Percentiles rank a stretch among this genome's conserved stretches.
Evolutionary conservation across 2,797 vertebrate species (phyloP).

Genomic region (Echeneis naucrates): DNA sequence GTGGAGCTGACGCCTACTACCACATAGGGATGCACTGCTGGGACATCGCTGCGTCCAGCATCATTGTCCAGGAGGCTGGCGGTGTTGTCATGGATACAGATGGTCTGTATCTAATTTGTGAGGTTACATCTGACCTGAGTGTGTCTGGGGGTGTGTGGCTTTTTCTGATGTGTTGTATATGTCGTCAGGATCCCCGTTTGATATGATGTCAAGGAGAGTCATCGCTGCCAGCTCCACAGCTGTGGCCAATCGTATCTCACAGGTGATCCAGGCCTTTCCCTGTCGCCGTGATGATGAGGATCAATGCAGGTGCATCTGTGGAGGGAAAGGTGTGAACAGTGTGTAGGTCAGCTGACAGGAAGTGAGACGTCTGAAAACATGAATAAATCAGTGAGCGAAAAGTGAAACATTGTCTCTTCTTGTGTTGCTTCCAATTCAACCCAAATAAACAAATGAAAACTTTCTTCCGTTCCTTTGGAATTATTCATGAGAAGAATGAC

Average conservation of each 20-base stretch:
- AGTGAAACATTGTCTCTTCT: not conserved
- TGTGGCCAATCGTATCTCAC: slow-evolving; percentile 50
- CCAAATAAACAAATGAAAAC: no score
- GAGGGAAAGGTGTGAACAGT: not conserved
- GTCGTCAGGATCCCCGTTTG: slow-evolving; percentile 62
- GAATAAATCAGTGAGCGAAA: slow-evolving; percentile 18
- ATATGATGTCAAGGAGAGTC: slow-evolving; percentile 76
- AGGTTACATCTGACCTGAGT: not conserved
- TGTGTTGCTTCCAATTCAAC: not conserved
- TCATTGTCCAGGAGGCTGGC: slow-evolving; percentile 89
- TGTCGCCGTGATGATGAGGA: slow-evolving; percentile 66
- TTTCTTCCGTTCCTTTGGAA: no score
- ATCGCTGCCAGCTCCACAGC: slow-evolving; percentile 65
- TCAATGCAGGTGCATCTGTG: slow-evolving; percentile 15
- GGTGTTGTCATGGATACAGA: slow-evolving; percentile 87
- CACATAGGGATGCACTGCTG: slow-evolving; percentile 94
- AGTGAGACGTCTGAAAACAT: not conserved
- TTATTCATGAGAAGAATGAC: no score
- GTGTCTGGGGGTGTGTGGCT: not conserved
- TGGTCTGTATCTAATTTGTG: slow-evolving; percentile 67
- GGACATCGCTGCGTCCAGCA: slow-evolving; percentile 90
- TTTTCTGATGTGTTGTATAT: slow-evolving; percentile 2
- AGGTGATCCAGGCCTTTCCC: slow-evolving; percentile 56
- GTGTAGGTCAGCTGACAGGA: slow-evolving; percentile 19
- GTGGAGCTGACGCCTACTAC: slow-evolving; percentile 90